Evolutionary conservation across 2,113 vertebrate genomes (phyloP), one percentile per base, ranked within the genome.

Genomic region (Vidua macroura): DNA sequence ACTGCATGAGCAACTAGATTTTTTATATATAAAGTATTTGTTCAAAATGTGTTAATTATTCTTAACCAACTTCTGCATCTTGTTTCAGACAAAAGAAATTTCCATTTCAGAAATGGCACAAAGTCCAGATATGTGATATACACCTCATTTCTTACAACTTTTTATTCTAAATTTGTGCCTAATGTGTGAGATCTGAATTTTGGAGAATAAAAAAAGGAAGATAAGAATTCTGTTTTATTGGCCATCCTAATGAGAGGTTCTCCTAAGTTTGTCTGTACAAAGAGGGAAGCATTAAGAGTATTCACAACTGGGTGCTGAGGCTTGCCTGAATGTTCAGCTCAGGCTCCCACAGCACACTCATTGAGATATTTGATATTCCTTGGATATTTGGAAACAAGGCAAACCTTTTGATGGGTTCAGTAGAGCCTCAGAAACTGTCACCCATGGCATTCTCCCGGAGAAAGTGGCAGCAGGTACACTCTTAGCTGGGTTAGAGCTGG

Each of bases 1-100:
- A 95, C 75, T 91, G 97, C 98, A 98, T 96, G 96, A 95, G 75
- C 91, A 98, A 31, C 46, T 72, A n/a, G 67, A 22, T 86, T 95
- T 93, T 88, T 86, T 59, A 96, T 94, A 95, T 91, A 60, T 80
- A 69, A 83, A 74, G 66, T 58, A 72, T 89, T 92, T 86, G 73
- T 97, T 91, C 51, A 83, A 84, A 95, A 94, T 79, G 75, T 97
- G 76, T 93, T 92, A 88, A 95, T 81, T 74, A 93, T 88, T 94
- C 68, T 69, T 90, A 91, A 86, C 49, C 81, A 82, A 95, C 92
- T 91, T 72, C 84, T 17, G 13, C 90, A 70, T 96, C 88, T 96
- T 64, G 86, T 92, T 86, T 92, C 73, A 95, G 96, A 94, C 62
- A 92, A 87, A 89, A 95, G 63, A 72, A 88, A 48, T 66, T 59